A percentile compares a stretch with the other conserved stretches of the same genome.
These are phyloP conservation scores for Heliconius nattereri DNA, from an alignment of 1,140 invertebrate species.

Conservation along the genomic window DNA sequence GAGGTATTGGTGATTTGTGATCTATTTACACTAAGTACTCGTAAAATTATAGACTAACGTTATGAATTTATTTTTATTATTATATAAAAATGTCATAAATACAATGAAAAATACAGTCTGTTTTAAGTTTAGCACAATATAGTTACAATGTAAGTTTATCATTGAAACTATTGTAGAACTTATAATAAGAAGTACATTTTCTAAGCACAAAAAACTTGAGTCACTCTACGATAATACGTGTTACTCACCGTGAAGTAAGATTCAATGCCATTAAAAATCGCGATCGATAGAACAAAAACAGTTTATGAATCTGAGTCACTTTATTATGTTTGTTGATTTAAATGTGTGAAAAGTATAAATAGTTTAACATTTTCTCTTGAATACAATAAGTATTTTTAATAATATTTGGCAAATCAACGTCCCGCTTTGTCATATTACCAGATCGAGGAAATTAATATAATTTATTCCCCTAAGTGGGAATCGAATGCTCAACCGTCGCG, in stretches of 20 bases:
- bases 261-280: slow-evolving; percentile 24
- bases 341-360: not conserved
- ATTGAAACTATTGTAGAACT: not conserved
- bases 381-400: too few relatives aligned
- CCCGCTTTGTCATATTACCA: too few relatives aligned
- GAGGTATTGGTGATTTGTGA: slow-evolving; percentile 61
- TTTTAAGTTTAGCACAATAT: too few relatives aligned
- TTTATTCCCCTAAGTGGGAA: too few relatives aligned
- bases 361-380: too few relatives aligned
- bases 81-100: too few relatives aligned
- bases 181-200: not conserved
- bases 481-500: too few relatives aligned
- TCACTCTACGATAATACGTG: slow-evolving; percentile 10
- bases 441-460: too few relatives aligned
- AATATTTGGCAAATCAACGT: too few relatives aligned
- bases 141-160: not conserved
- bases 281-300: slow-evolving; percentile 25
- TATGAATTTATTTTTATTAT: not conserved
- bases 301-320: slow-evolving; percentile 22
- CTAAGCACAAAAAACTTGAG: slow-evolving; percentile 8
- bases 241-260: slow-evolving; percentile 25
- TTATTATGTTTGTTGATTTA: not conserved
- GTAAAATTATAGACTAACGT: slow-evolving; percentile 36
- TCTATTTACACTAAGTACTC: slow-evolving; percentile 54
- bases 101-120: too few relatives aligned